A percentile compares a stretch with the other conserved stretches of the same genome.
Evolutionary conservation across 2,888 invertebrate genomes (phyloP).

Genomic region (Eumacrocentrus americanus): DNA sequence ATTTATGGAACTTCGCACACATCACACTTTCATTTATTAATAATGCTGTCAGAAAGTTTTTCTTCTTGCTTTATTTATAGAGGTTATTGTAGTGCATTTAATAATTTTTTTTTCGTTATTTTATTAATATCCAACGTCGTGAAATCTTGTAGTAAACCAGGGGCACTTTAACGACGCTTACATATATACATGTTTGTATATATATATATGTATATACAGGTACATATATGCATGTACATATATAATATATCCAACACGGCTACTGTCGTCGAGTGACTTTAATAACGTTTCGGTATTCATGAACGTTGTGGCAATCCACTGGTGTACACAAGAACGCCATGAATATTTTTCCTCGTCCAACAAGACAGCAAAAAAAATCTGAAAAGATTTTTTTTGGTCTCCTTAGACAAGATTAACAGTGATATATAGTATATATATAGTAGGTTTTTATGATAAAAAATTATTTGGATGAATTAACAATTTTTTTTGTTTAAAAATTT

Average conservation of each 20-base stretch:
- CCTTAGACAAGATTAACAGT: neutral
- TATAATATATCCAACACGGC: constrained; percentile 26
- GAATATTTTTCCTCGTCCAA: neutral
- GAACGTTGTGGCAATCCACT: constrained; percentile 7
- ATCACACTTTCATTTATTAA: no score
- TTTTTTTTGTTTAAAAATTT: no score
- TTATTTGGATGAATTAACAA: no score
- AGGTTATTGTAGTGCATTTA: no score
- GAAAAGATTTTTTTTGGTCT: neutral
- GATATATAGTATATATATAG: no score
- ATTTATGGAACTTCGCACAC: no score
- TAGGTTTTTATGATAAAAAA: no score
- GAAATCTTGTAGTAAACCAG: constrained; percentile 32
- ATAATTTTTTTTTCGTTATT: neutral
- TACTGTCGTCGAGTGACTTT: constrained; percentile 34
- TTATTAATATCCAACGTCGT: neutral
- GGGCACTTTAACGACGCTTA: constrained; percentile 29
- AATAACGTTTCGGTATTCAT: constrained; percentile 41
- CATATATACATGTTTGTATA: no score
- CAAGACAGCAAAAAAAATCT: neutral
- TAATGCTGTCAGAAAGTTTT: no score
- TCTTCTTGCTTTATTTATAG: no score
- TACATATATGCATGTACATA: neutral
- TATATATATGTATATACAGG: no score
- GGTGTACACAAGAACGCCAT: neutral